Conservation (phyloP, 2,113 vertebrate genomes). For the Dromiciops gliroides region DNA sequence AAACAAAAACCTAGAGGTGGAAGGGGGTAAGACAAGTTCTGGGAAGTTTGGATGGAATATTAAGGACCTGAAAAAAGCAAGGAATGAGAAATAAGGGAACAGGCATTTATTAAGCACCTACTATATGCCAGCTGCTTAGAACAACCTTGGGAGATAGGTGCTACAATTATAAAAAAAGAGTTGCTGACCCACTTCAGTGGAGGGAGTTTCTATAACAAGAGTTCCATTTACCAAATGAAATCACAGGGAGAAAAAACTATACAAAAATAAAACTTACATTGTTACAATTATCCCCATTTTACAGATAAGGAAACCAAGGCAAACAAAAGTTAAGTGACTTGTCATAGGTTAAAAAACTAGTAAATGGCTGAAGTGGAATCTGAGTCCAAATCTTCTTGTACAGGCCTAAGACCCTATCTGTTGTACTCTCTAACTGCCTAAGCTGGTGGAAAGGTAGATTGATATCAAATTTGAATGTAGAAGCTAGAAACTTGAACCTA, state of each 20-base stretch:
- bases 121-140: neutral
- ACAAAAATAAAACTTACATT: no score
- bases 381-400: neutral
- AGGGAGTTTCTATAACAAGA: no score
- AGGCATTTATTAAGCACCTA: neutral
- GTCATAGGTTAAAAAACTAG: neutral
- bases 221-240: no score
- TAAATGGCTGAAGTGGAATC: neutral
- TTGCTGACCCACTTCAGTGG: no score
- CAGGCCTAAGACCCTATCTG: neutral
- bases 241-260: no score
- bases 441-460: neutral
- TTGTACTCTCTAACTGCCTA: neutral
- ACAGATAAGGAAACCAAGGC: neutral
- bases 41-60: neutral
- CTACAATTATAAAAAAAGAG: neutral
- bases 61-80: neutral
- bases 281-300: neutral
- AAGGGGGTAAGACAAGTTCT: neutral
- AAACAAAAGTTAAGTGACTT: neutral
- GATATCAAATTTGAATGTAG: neutral
- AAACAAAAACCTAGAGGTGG: neutral
- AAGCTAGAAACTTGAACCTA: neutral
- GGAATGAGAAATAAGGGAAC: neutral
- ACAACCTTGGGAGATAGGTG: neutral